phyloP scores from a whole-genome alignment of 2,113 vertebrate species.

The Rafetus swinhoei region DNA sequence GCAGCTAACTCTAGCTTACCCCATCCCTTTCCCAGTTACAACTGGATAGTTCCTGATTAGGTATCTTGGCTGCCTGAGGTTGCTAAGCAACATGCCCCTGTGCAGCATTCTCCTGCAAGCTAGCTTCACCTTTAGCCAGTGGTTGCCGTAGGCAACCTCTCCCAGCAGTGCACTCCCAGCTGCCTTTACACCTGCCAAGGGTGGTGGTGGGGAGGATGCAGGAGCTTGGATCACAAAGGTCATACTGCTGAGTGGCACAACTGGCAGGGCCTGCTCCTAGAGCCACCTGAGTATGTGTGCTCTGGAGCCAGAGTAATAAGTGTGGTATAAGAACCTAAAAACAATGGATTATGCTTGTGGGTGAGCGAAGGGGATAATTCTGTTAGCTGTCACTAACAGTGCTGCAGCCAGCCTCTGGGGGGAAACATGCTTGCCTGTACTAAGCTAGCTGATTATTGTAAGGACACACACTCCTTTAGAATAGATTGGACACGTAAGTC shows the following conservation, averaged over 20 bases:
- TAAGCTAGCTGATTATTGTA: background rate
- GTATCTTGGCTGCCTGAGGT: background rate
- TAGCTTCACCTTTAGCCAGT: background rate
- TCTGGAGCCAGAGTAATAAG: background rate
- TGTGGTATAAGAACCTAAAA: background rate
- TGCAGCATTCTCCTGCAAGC: background rate
- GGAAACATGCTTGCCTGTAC: background rate
- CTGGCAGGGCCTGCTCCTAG: too few relatives aligned
- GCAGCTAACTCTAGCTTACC: background rate
- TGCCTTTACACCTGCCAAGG: background rate
- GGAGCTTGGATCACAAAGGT: background rate
- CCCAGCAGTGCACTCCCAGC: background rate
- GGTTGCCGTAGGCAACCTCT: background rate
- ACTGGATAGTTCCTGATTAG: background rate
- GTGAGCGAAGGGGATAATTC: background rate
- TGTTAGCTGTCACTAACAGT: background rate
- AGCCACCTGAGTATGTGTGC: background rate
- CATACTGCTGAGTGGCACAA: background rate
- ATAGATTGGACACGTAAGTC: too few relatives aligned
- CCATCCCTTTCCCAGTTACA: background rate
- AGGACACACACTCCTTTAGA: background rate
- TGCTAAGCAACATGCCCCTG: background rate
- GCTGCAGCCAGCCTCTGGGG: background rate
- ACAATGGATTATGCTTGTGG: background rate
- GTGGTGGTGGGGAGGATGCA: background rate